These are phyloP conservation scores for Onychomys arenicola DNA, from an alignment of 2,797 vertebrate species.

Conservation along the genomic window DNA sequence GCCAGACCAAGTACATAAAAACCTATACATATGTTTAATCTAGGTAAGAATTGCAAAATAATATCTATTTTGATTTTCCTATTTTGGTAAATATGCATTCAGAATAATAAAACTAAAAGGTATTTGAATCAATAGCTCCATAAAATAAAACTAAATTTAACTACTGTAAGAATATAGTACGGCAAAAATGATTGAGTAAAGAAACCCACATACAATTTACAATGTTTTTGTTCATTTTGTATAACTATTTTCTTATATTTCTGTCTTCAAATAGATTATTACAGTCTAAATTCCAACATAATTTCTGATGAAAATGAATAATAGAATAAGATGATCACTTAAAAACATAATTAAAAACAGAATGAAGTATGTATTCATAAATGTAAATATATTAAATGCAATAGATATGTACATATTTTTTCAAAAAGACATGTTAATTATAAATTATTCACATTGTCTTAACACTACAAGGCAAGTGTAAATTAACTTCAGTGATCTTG, in stretches of 20 bases:
- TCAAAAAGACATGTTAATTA: neutral
- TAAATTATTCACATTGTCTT: neutral
- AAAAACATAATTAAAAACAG: neutral
- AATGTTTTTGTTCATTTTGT: neutral
- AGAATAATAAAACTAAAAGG: neutral
- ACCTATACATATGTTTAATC: neutral
- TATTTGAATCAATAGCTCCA: neutral
- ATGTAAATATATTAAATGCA: neutral
- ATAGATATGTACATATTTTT: neutral
- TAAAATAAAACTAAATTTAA: neutral
- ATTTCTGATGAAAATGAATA: neutral
- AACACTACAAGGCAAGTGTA: neutral
- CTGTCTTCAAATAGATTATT: neutral
- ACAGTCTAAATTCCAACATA: neutral
- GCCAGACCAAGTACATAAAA: rapidly evolving
- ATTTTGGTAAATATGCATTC: neutral
- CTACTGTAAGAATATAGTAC: neutral
- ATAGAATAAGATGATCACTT: neutral
- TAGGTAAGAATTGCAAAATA: neutral
- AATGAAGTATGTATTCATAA: neutral
- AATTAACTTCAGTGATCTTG: neutral
- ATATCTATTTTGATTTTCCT: neutral
- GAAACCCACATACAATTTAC: neutral
- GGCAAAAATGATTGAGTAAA: neutral
- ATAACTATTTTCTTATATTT: neutral